Evolutionary conservation across 2,797 vertebrate genomes (phyloP).

Genomic region (Chelidonichthys spinosus): DNA sequence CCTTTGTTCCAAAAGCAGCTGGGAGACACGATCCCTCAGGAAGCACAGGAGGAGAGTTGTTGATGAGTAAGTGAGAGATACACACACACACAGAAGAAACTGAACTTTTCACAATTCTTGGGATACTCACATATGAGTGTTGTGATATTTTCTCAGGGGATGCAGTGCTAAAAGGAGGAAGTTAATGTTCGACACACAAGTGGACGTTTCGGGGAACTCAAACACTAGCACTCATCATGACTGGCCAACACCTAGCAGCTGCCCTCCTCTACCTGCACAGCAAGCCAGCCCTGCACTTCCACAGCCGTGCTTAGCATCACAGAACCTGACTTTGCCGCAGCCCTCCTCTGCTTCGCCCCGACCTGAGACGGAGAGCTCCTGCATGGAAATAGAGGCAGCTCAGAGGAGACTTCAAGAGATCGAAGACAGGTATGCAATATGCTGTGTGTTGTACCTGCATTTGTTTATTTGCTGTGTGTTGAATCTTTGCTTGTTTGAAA

Average conservation of each 20-base stretch:
- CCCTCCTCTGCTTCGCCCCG: constrained; percentile 34
- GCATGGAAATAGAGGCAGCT: constrained; percentile 86
- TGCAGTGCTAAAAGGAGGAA: constrained; percentile 83
- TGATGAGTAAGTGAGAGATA: constrained; percentile 80
- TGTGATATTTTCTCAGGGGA: constrained; percentile 65
- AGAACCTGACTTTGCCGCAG: constrained; percentile 34
- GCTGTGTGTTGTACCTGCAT: background rate
- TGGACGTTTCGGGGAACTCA: constrained; percentile 49
- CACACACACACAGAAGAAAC: background rate
- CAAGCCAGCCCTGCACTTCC: constrained; percentile 41
- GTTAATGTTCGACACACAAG: constrained; percentile 75
- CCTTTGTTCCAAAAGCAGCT: constrained; percentile 71
- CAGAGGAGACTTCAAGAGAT: constrained; percentile 87
- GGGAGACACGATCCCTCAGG: constrained; percentile 82
- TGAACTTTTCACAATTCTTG: background rate
- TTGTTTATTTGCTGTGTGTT: background rate
- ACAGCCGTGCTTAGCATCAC: constrained; percentile 43
- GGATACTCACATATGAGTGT: background rate
- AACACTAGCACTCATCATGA: constrained; percentile 21
- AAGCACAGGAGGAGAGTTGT: constrained; percentile 83
- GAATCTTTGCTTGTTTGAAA: background rate
- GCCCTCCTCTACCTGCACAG: constrained; percentile 40
- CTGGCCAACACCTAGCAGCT: constrained; percentile 58
- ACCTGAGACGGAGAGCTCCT: constrained; percentile 71
- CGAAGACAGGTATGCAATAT: constrained; percentile 81